Conservation (phyloP, 2,113 vertebrate species). For the Ovis aries region DNA sequence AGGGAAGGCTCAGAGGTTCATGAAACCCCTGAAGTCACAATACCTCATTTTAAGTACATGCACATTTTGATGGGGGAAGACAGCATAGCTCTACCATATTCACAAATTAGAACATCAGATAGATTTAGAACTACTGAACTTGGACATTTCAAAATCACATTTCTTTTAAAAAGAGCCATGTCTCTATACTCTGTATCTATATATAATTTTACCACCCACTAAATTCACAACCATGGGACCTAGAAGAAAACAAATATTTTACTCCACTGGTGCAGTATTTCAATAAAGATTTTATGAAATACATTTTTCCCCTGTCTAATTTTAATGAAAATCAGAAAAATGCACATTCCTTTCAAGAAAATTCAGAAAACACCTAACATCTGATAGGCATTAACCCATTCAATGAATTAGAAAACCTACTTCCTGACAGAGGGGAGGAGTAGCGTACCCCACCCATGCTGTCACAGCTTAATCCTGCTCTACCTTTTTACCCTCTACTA, state of each 20-base stretch:
- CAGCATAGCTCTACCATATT: background rate
- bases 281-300: background rate
- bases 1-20: background rate
- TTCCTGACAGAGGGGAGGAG: background rate
- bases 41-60: background rate
- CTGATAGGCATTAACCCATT: background rate
- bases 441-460: background rate
- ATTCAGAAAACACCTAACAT: background rate
- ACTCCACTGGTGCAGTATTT: background rate
- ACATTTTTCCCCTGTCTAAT: background rate
- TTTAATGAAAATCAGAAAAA: slow-evolving; percentile 29
- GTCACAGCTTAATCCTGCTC: slow-evolving; percentile 73
- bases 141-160: background rate
- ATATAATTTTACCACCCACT: background rate
- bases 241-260: background rate
- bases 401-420: background rate
- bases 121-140: background rate
- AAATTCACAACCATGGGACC: background rate
- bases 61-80: background rate
- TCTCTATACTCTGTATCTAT: background rate
- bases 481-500: slow-evolving; percentile 72
- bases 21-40: background rate
- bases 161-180: background rate
- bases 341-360: slow-evolving; percentile 3
- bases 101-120: background rate